Evolutionary conservation across 2,113 vertebrate species (phyloP), one percentile per base, ranked within the genome.

Genomic region (Nesogale talazaci): DNA sequence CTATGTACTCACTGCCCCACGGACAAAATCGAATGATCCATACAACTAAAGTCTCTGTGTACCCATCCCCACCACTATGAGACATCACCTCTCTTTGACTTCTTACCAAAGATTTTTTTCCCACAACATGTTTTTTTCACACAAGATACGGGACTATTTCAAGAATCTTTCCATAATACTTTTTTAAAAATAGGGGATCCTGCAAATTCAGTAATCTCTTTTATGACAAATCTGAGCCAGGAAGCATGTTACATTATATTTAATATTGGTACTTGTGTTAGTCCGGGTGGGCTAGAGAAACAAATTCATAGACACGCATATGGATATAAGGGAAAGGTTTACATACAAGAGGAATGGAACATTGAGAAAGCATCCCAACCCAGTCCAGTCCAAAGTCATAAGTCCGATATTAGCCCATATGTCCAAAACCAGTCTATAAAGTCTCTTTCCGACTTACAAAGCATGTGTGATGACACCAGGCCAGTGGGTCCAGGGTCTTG

Each of bases 251-350:
- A 72, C 79, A 82, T 65, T 90, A 52, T 11, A 52, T 92, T 92
- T 85, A 72, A 87, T 38, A 90, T 77, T 90, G 91, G 81, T 81
- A 92, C 80, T 83, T n/a, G n/a, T n/a, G n/a, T n/a, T n/a, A n/a
- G n/a, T n/a, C n/a, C n/a, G n/a, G n/a, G n/a, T n/a, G n/a, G n/a
- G n/a, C n/a, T n/a, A n/a, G n/a, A n/a, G n/a, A n/a, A n/a, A n/a
- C n/a, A n/a, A n/a, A n/a, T n/a, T n/a, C n/a, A n/a, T n/a, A n/a
- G n/a, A n/a, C n/a, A n/a, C n/a, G n/a, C n/a, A n/a, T n/a, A n/a
- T n/a, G n/a, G n/a, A n/a, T n/a, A n/a, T n/a, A n/a, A n/a, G n/a
- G n/a, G n/a, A n/a, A n/a, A n/a, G n/a, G n/a, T n/a, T n/a, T n/a
- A n/a, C n/a, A n/a, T n/a, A n/a, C n/a, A n/a, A n/a, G n/a, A n/a